Percentiles rank a stretch among this genome's conserved stretches.
These are phyloP conservation scores for Enteromius unitaeniatus DNA, from an alignment of 2,797 vertebrate genomes.

Conservation along the genomic window DNA sequence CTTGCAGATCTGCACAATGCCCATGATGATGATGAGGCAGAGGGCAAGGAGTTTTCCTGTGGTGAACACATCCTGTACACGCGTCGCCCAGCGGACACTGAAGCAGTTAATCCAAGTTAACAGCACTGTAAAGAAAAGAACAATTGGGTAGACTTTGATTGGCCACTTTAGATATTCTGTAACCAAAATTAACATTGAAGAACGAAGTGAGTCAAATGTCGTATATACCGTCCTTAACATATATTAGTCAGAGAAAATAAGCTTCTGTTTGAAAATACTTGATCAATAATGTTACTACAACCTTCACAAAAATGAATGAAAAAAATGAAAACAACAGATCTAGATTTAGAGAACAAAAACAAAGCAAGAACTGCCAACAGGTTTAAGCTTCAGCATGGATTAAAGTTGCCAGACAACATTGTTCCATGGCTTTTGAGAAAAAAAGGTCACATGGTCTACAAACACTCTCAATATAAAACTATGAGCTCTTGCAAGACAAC, in stretches of 20 bases:
- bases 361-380: background rate
- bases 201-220: background rate
- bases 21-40: conserved; percentile 83
- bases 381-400: background rate
- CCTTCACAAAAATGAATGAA: background rate
- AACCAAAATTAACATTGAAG: background rate
- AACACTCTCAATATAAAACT: background rate
- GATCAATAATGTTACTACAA: background rate
- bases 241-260: background rate
- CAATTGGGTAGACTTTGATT: too few relatives aligned
- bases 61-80: conserved; percentile 85
- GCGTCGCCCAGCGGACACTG: conserved; percentile 85
- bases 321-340: background rate
- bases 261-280: background rate
- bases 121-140: conserved; percentile 71
- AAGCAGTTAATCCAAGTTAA: conserved; percentile 87
- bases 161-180: too few relatives aligned
- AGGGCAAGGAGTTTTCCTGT: conserved; percentile 85
- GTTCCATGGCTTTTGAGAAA: background rate
- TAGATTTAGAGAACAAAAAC: background rate
- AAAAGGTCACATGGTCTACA: background rate
- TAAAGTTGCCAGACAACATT: conserved; percentile 10
- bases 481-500: background rate
- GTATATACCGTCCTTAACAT: background rate
- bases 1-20: conserved; percentile 83